Base-by-base conservation (phyloP, 2,888 invertebrate species). In the Elmis aenea region DNA sequence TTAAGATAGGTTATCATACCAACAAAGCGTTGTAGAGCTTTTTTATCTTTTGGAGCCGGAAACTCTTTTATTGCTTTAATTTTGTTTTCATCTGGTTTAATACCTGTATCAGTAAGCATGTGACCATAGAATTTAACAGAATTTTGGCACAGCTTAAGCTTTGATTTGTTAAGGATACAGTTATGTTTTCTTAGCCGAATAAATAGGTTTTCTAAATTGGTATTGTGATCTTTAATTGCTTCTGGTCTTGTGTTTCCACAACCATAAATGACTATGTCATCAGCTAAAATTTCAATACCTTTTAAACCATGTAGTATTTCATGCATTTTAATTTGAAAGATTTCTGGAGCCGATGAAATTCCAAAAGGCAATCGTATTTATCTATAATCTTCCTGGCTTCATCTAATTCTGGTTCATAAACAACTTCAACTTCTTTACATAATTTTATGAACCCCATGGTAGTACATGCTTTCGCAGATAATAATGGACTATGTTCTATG, bases 121-220 rank as follows among this genome's bases (percentile, higher is more conserved):
- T 50, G 45, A 12, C 51, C 50, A 8, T 50, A 39, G 36, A 42
- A 48, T 26, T 48, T 48, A 13, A 54, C 35, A n/a, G 37, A 22
- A 9, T 23, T 29, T 13, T 31, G 14, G 13, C 43, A 29, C 15
- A 50, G 22, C 11, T 38, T 30, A 26, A 41, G 31, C 42, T 55
- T 55, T 9, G 36, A 33, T 29, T 26, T 24, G 33, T 53, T 50
- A 9, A 55, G 41, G 31, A 50, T 50, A 5, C 46, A 22, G 22
- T 48, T 46, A 5, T 26, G n/a, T 26, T 39, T 5, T 29, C 36
- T 36, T n/a, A n/a, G n/a, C n/a, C n/a, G 25, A 11, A 24, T 9
- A 13, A 54, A 12, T 2, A 53, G 21, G 4, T 33, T 25, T 25
- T 26, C 13, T 4, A 52, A 36, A 11, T 32, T 45, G 13, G 14